These are phyloP conservation scores for Erebia palarica DNA, from an alignment of 2,888 invertebrate genomes.

Conservation along the genomic window DNA sequence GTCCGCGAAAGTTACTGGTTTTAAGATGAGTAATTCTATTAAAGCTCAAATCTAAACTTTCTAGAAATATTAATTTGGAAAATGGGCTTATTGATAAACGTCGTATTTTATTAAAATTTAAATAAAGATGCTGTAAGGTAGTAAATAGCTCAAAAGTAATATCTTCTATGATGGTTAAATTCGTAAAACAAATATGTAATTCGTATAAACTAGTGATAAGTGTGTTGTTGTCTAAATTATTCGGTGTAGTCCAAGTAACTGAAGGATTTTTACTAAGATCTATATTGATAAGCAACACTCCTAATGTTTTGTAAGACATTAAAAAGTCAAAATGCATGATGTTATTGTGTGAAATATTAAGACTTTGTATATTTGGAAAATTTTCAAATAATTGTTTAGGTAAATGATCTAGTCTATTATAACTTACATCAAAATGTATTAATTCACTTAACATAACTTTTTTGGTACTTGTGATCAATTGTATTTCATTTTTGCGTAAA, in stretches of 20 bases:
- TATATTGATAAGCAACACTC: slow-evolving; percentile 65
- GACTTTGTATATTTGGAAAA: slow-evolving; percentile 72
- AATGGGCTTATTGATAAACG: slow-evolving; percentile 93
- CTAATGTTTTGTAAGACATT: slow-evolving; percentile 56
- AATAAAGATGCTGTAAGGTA: slow-evolving; percentile 88
- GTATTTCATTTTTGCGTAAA: slow-evolving; percentile 73
- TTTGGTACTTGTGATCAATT: slow-evolving; percentile 61
- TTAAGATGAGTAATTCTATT: slow-evolving; percentile 92
- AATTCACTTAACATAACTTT: slow-evolving; percentile 65
- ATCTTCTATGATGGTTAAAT: slow-evolving; percentile 81
- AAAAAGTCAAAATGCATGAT: slow-evolving; percentile 71
- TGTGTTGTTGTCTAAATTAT: slow-evolving; percentile 60
- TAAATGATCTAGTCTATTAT: slow-evolving; percentile 64
- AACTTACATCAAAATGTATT: slow-evolving; percentile 68
- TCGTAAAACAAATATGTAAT: slow-evolving; percentile 71
- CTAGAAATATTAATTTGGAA: slow-evolving; percentile 86
- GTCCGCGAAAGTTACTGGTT: slow-evolving; percentile 91
- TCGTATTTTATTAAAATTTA: slow-evolving; percentile 89
- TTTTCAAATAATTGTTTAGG: slow-evolving; percentile 65
- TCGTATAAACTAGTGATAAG: slow-evolving; percentile 70
- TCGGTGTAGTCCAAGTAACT: slow-evolving; percentile 60
- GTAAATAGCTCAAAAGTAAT: slow-evolving; percentile 89
- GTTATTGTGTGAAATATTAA: slow-evolving; percentile 72
- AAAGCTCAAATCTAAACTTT: slow-evolving; percentile 90
- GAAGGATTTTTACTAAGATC: slow-evolving; percentile 74